These are phyloP conservation scores for Centropristis striata DNA, from an alignment of 2,113 vertebrate genomes.

Conservation along the genomic window DNA sequence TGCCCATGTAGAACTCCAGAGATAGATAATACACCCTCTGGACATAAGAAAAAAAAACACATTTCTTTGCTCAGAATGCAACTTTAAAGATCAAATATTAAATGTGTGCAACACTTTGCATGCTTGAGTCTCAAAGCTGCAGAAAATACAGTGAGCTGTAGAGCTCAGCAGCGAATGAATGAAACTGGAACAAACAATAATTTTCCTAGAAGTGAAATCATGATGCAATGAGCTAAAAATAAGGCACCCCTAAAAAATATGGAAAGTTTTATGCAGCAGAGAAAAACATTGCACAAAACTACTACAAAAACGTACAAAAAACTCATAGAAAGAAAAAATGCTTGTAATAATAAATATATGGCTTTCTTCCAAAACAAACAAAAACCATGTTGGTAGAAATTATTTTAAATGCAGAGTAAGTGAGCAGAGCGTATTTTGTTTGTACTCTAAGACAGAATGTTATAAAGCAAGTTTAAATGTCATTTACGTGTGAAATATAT, in stretches of 20 bases:
- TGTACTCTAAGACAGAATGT: neutral
- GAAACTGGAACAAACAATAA: neutral
- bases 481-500: neutral
- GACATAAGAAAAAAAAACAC: neutral
- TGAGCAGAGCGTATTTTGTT: neutral
- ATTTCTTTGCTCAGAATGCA: neutral
- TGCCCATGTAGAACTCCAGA: constrained; percentile 98
- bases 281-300: neutral
- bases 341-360: neutral
- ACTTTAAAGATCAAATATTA: neutral
- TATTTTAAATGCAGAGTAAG: neutral
- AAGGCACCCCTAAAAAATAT: neutral
- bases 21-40: constrained; percentile 98
- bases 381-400: neutral
- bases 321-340: neutral
- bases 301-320: neutral
- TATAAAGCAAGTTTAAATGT: neutral
- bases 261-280: constrained; percentile 14
- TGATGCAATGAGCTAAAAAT: constrained; percentile 22
- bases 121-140: neutral
- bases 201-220: constrained; percentile 1
- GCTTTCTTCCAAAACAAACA: neutral
- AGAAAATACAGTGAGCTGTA: neutral
- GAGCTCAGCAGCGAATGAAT: neutral
- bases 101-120: neutral